A percentile compares a stretch with the other conserved stretches of the same genome.
phyloP scores from a whole-genome alignment of 2,113 vertebrate genomes.

The Hemichromis elongatus region DNA sequence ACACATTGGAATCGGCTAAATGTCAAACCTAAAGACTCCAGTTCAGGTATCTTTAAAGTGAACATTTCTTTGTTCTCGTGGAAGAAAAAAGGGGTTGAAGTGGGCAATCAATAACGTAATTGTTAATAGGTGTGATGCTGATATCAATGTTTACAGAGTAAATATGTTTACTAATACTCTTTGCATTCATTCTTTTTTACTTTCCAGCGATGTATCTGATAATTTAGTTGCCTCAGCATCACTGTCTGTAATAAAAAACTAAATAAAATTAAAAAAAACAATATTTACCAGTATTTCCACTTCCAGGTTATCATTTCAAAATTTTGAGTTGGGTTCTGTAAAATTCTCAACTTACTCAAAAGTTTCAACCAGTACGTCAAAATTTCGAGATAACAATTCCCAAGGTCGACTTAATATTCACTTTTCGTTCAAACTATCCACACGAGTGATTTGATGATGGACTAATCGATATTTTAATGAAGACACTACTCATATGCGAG shows the following conservation, averaged over 20 bases:
- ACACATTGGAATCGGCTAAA: background rate
- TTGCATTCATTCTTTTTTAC: background rate
- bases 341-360: background rate
- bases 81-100: background rate
- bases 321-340: accelerated
- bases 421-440: background rate
- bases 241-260: background rate
- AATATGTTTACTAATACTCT: background rate
- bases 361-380: background rate
- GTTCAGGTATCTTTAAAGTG: background rate
- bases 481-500: accelerated
- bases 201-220: background rate
- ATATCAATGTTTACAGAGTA: background rate
- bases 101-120: background rate
- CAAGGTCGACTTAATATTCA: background rate
- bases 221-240: background rate
- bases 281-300: too few relatives aligned
- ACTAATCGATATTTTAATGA: background rate
- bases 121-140: background rate
- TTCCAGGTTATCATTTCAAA: background rate
- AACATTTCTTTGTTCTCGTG: background rate
- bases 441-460: background rate
- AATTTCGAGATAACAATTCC: background rate
- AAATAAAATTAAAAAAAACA: background rate
- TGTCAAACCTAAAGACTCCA: background rate